Conservation (phyloP, 2,797 vertebrate genomes). For the Eupleurogrammus muticus region DNA sequence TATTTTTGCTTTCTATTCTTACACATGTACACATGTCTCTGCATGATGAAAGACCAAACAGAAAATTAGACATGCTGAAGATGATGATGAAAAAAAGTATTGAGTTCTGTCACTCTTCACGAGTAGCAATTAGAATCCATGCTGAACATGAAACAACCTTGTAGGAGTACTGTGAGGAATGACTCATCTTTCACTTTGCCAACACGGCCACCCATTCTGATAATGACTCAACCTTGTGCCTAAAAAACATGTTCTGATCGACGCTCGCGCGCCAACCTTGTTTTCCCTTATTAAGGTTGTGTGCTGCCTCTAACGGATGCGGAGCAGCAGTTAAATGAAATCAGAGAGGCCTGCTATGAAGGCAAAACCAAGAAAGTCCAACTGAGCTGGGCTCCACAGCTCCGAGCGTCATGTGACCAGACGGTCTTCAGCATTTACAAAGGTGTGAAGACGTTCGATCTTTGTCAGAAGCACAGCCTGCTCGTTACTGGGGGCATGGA, state of each 20-base stretch:
- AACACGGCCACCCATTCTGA: slow-evolving; percentile 52
- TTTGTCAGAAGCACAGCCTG: slow-evolving; percentile 78
- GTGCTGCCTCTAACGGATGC: slow-evolving; percentile 70
- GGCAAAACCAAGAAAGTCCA: slow-evolving; percentile 71
- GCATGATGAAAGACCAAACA: slow-evolving; percentile 3
- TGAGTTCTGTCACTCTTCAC: slow-evolving; percentile 2
- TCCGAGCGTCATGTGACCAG: slow-evolving; percentile 74
- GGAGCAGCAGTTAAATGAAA: slow-evolving; percentile 79
- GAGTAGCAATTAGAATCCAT: slow-evolving; percentile 51
- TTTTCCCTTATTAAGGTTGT: slow-evolving; percentile 69
- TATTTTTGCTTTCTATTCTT: neutral
- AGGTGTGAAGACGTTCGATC: slow-evolving; percentile 82
- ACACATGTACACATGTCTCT: neutral
- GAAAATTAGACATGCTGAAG: neutral
- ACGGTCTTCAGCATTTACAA: slow-evolving; percentile 74
- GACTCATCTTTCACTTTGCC: slow-evolving; percentile 56
- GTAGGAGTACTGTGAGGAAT: slow-evolving; percentile 52
- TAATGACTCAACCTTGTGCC: slow-evolving; percentile 44
- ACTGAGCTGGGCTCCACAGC: slow-evolving; percentile 65
- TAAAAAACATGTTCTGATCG: slow-evolving; percentile 46
- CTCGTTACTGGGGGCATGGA: slow-evolving; percentile 85
- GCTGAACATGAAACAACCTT: slow-evolving; percentile 45
- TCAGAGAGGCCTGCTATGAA: slow-evolving; percentile 71
- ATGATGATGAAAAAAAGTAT: neutral
- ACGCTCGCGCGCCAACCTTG: slow-evolving; percentile 31